Base-by-base conservation (phyloP, 1,140 invertebrate genomes). In the Heliconius hewitsoni region DNA sequence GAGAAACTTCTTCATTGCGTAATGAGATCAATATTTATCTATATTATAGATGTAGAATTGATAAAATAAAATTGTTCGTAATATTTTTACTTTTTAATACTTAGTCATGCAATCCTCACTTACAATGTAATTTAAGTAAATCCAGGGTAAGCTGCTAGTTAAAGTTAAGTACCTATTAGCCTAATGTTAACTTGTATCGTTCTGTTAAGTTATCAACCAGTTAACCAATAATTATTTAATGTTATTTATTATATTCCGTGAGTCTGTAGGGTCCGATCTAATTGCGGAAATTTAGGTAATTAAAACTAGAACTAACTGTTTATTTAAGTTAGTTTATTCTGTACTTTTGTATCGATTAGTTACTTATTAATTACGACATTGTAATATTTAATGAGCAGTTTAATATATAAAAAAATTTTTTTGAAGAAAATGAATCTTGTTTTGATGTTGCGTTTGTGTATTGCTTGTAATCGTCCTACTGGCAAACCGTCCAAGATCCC, bases 251-350 rank as follows among this genome's bases (percentile, higher is more conserved):
- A 27, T 66, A 27, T 66, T 13, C 9, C 27, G 3, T 6, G 11
- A 27, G 60, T 66, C 60, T 66, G 60, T 66, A 27, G 27, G 60
- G 60, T 66, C 60, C 13, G n/a, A 16, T 66, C n/a, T 11, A 66
- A 66, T 66, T 66, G 60, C 60, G 60, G 60, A 66, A 30, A 66
- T 66, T 66, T 66, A 27, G 23, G 23, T 27, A 66, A 66, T 66
- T 66, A 66, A 66, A 66, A 66, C 60, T 16, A 66, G 60, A 30
- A 8, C 8, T 16, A 66, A 66, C 9, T 66, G 57, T 27, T 30
- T 66, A 30, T 66, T 30, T 13, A 30, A 11, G 4, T 27, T 66
- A 8, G 6, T 23, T 57, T 57, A 55, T 55, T 55, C 18, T 55
- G 16, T 55, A 55, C 5, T 55, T 55, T 19, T 55, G 13, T 55